Percentiles rank a stretch among this genome's conserved stretches.
These are phyloP conservation scores for Cepphus grylle DNA, from an alignment of 2,113 vertebrate species.

Conservation along the genomic window DNA sequence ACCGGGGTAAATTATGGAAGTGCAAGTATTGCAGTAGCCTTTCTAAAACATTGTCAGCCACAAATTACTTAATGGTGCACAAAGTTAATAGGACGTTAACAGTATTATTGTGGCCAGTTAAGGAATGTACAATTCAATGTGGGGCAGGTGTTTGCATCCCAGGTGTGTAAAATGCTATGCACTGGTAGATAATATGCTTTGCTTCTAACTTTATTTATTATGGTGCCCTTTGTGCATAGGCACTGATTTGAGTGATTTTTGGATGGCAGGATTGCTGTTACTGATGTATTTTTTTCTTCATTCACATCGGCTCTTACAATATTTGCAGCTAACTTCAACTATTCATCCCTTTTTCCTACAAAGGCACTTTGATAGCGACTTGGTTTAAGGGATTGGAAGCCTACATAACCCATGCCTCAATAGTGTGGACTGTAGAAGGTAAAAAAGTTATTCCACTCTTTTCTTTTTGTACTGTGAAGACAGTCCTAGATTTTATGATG, in stretches of 20 bases:
- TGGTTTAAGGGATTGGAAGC: background rate
- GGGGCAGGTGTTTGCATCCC: background rate
- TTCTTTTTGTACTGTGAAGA: background rate
- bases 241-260: background rate
- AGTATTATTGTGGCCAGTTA: background rate
- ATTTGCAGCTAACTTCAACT: background rate
- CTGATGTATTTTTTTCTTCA: background rate
- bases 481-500: background rate
- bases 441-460: background rate
- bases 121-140: background rate
- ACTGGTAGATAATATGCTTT: background rate
- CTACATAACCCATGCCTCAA: background rate
- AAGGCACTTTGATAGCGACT: background rate
- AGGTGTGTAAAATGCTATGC: background rate
- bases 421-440: background rate
- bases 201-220: background rate
- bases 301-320: background rate
- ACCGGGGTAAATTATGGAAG: background rate
- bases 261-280: background rate
- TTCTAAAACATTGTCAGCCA: background rate
- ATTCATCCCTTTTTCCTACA: background rate
- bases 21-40: background rate
- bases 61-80: background rate
- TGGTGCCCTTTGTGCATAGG: background rate
- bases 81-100: background rate